Percentiles rank a stretch among this genome's conserved stretches.
Conservation (phyloP, 1,140 invertebrate genomes). For the Pseudomyrmex cubaensis region DNA sequence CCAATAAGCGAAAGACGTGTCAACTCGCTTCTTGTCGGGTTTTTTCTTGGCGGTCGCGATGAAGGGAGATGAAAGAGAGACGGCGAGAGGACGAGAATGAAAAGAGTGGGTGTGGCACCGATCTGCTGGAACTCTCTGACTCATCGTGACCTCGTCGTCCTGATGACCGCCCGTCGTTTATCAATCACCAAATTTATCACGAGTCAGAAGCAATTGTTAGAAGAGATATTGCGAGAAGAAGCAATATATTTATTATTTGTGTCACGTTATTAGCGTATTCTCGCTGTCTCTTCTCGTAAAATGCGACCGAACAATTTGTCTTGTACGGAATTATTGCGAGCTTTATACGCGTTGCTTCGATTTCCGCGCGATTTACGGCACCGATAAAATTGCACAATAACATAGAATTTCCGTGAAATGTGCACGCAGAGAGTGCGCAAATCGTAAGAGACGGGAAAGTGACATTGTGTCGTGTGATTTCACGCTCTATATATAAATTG, state of each 20-base stretch:
- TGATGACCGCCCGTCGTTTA: constrained; percentile 25
- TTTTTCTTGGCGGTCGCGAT: constrained; percentile 22
- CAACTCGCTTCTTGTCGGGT: neutral
- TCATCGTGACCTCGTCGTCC: constrained; percentile 69
- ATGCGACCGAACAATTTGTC: too few species aligned
- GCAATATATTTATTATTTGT: neutral
- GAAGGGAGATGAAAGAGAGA: constrained; percentile 59
- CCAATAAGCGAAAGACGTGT: constrained; percentile 52
- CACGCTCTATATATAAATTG: constrained; percentile 35
- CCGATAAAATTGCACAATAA: neutral
- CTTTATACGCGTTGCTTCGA: too few species aligned
- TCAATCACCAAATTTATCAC: constrained; percentile 22
- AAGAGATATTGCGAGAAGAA: neutral
- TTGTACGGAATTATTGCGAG: too few species aligned
- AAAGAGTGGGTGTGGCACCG: constrained; percentile 77
- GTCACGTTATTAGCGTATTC: too few species aligned
- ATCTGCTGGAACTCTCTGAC: constrained; percentile 72
- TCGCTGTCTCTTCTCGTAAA: too few species aligned
- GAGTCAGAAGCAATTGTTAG: constrained; percentile 21
- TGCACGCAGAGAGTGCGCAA: neutral
- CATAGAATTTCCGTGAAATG: neutral
- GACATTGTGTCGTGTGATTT: constrained; percentile 18
- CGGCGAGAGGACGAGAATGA: constrained; percentile 68
- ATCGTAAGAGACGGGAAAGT: neutral
- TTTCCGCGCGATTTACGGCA: too few species aligned